phyloP scores from a whole-genome alignment of 2,888 invertebrate genomes.

The Epinotia bilunana region DNA sequence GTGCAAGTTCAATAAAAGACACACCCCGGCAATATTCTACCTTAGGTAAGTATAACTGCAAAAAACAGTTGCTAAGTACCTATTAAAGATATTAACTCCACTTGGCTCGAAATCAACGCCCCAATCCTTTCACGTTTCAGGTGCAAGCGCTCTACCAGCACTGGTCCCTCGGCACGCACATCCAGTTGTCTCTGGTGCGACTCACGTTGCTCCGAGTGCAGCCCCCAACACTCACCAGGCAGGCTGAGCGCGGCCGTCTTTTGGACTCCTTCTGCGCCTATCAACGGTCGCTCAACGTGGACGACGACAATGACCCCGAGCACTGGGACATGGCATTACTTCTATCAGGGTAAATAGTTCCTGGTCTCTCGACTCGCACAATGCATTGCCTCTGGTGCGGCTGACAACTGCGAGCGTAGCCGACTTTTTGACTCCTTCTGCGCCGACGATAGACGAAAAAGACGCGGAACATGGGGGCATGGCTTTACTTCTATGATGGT shows the following conservation, averaged over 20 bases:
- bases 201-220: constrained; percentile 88
- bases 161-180: constrained; percentile 86
- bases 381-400: constrained; percentile 86
- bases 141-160: constrained; percentile 92
- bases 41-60: background rate
- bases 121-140: constrained; percentile 63
- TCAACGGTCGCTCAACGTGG: constrained; percentile 86
- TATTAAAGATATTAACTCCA: background rate
- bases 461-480: constrained; percentile 92
- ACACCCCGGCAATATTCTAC: too few relatives aligned
- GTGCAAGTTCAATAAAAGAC: background rate
- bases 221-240: constrained; percentile 85
- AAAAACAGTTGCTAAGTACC: background rate
- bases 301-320: constrained; percentile 87
- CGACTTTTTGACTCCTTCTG: constrained; percentile 89
- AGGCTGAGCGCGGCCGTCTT: constrained; percentile 86
- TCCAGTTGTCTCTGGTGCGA: constrained; percentile 88
- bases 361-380: constrained; percentile 83
- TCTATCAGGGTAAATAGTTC: constrained; percentile 88
- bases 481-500: constrained; percentile 90
- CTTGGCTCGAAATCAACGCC: constrained; percentile 20
- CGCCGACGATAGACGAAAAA: constrained; percentile 86
- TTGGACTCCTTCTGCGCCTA: constrained; percentile 91
- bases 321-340: constrained; percentile 93
- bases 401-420: constrained; percentile 88